A percentile compares a stretch with the other conserved stretches of the same genome.
These are phyloP conservation scores for Tholera decimalis DNA, from an alignment of 2,888 invertebrate genomes.

Conservation along the genomic window DNA sequence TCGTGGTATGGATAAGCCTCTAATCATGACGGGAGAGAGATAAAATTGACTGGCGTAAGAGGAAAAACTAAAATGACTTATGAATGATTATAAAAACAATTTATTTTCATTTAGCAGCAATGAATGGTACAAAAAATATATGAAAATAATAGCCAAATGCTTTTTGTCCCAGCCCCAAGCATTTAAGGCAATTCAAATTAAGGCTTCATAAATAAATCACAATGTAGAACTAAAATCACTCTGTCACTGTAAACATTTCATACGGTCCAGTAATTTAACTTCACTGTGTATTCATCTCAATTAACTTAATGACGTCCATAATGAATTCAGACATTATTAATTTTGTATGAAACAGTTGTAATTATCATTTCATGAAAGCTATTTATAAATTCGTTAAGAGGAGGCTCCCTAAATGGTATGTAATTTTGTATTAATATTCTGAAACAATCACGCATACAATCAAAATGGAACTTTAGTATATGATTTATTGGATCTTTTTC, in stretches of 20 bases:
- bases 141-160: constrained; percentile 1
- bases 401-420: too few relatives aligned
- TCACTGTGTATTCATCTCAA: constrained; percentile 47
- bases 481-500: too few relatives aligned
- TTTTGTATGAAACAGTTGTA: constrained; percentile 45
- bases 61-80: not conserved
- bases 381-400: constrained; percentile 30
- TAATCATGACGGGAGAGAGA: not conserved
- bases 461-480: too few relatives aligned
- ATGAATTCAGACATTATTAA: constrained; percentile 53
- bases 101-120: not conserved
- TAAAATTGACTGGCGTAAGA: not conserved
- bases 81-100: not conserved
- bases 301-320: constrained; percentile 47
- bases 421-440: too few relatives aligned
- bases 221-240: constrained; percentile 21
- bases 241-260: constrained; percentile 14
- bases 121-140: not conserved
- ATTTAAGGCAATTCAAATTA: constrained; percentile 27
- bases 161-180: constrained; percentile 8
- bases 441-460: too few relatives aligned
- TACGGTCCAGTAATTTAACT: constrained; percentile 17
- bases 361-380: constrained; percentile 41
- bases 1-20: not conserved
- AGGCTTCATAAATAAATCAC: constrained; percentile 24